Percentiles rank a stretch among this genome's conserved stretches.
These are phyloP conservation scores for Nicator chloris DNA, from an alignment of 2,113 vertebrate genomes.

Conservation along the genomic window DNA sequence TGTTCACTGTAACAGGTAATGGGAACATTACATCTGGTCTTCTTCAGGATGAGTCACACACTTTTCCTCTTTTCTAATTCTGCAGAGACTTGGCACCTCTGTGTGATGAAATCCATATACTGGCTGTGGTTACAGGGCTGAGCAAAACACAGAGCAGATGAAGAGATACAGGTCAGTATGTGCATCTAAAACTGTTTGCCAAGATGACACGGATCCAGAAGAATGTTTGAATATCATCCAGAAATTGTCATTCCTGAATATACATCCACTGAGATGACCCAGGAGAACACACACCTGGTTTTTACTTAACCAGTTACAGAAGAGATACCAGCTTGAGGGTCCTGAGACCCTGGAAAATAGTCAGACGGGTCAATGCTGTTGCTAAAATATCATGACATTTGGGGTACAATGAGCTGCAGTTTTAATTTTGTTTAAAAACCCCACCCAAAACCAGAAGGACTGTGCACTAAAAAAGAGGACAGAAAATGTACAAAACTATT, in stretches of 20 bases:
- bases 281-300: constrained; percentile 42
- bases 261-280: constrained; percentile 13
- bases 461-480: not conserved
- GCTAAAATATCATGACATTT: not conserved
- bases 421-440: not conserved
- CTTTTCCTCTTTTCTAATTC: constrained; percentile 33
- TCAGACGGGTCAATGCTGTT: not conserved
- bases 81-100: constrained; percentile 55
- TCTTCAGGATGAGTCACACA: constrained; percentile 46
- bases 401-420: not conserved
- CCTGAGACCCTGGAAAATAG: not conserved
- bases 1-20: constrained; percentile 47
- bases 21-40: constrained; percentile 52
- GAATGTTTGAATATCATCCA: constrained; percentile 55
- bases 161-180: constrained; percentile 51
- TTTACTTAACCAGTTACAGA: constrained; percentile 1
- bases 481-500: not conserved
- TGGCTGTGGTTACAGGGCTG: constrained; percentile 22
- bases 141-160: constrained; percentile 54
- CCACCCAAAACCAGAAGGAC: not conserved
- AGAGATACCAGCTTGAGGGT: not conserved
- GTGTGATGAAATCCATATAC: constrained; percentile 60
- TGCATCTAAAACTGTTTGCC: constrained; percentile 42
- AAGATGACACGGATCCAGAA: constrained; percentile 50
- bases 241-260: constrained; percentile 30